phyloP scores from a whole-genome alignment of 2,888 invertebrate species.

The Eupithecia centaureata region DNA sequence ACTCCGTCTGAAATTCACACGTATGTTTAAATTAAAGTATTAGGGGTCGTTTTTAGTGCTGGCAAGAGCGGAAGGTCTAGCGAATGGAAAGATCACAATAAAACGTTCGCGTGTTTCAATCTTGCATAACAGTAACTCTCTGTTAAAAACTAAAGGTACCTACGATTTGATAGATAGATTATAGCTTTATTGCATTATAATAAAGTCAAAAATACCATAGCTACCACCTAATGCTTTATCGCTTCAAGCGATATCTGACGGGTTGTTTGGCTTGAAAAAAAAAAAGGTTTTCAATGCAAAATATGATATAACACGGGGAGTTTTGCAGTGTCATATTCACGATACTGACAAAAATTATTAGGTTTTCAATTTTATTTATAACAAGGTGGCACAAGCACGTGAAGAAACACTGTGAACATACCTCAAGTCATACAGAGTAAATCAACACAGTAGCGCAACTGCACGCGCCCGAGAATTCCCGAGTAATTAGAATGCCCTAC shows the following conservation, averaged over 20 bases:
- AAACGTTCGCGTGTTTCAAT: neutral
- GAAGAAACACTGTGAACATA: neutral
- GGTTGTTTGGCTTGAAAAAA: too few species aligned
- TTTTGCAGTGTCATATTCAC: too few species aligned
- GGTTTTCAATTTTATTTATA: neutral
- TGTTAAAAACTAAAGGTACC: neutral
- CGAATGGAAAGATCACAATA: neutral
- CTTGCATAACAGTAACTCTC: neutral
- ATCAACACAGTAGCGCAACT: slow-evolving; percentile 34
- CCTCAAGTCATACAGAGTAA: slow-evolving; percentile 25
- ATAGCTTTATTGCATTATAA: too few species aligned
- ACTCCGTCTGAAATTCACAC: slow-evolving; percentile 30
- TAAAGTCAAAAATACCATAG: too few species aligned
- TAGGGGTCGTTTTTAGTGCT: neutral
- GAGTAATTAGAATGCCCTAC: slow-evolving; percentile 39
- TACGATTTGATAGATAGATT: too few species aligned
- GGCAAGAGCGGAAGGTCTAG: neutral
- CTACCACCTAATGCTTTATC: too few species aligned
- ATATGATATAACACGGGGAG: neutral
- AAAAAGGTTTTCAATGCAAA: neutral
- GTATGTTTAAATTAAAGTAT: slow-evolving; percentile 37
- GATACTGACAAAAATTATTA: too few species aligned
- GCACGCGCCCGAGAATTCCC: slow-evolving; percentile 31
- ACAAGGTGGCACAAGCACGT: neutral
- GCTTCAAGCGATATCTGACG: too few species aligned